phyloP scores from a whole-genome alignment of 2,888 invertebrate genomes.

The Protodeltote pygarga region DNA sequence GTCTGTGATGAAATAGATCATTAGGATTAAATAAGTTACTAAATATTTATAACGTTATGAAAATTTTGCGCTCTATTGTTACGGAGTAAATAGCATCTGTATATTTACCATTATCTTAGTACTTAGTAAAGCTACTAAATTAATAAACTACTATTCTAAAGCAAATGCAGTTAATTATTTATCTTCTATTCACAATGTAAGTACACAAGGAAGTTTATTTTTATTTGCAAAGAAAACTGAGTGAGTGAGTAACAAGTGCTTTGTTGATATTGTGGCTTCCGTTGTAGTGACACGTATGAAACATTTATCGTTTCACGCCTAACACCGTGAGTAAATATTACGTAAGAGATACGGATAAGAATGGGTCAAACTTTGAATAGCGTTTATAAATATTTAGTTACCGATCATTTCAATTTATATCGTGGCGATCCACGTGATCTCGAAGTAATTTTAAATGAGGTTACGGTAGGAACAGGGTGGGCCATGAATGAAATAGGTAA shows the following conservation, averaged over 20 bases:
- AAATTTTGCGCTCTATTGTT: no score
- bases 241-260: conserved; percentile 31
- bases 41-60: no score
- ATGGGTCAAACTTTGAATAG: conserved; percentile 57
- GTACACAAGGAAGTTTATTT: conserved; percentile 18
- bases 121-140: conserved; percentile 1
- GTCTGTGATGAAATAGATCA: no score
- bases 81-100: no score
- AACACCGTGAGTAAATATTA: conserved; percentile 41
- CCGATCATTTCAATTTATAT: conserved; percentile 31
- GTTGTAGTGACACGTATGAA: conserved; percentile 39
- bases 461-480: conserved; percentile 18
- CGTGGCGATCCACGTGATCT: conserved; percentile 59
- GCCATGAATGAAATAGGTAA: conserved; percentile 27
- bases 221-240: conserved; percentile 31
- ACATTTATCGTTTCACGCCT: conserved; percentile 42
- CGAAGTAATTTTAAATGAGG: conserved; percentile 58
- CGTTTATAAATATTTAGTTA: conserved; percentile 41
- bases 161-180: conserved; percentile 6
- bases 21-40: no score
- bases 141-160: conserved; percentile 4
- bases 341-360: conserved; percentile 41
- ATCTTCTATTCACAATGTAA: conserved; percentile 13
- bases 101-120: conserved; percentile 4
- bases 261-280: conserved; percentile 33